Conservation (phyloP, 2,888 invertebrate species). For the Parnassius mnemosyne region DNA sequence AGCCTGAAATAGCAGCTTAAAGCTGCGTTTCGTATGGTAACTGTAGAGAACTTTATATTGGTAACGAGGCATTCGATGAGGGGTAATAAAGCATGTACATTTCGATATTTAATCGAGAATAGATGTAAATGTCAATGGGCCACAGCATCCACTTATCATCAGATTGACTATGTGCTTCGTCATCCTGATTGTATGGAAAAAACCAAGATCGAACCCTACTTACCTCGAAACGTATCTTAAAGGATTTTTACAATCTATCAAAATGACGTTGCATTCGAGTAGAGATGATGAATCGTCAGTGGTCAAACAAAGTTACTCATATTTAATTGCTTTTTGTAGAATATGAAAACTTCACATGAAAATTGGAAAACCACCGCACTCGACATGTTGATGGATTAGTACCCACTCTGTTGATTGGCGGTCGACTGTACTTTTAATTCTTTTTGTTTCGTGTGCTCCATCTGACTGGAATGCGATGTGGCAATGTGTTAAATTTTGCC, state of each 20-base stretch:
- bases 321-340: conserved; percentile 50
- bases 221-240: no score
- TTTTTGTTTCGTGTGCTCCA: conserved; percentile 27
- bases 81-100: no score
- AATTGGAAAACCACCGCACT: conserved; percentile 50
- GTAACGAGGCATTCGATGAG: no score
- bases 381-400: conserved; percentile 61
- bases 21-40: no score
- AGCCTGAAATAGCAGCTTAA: no score
- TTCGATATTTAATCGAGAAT: no score
- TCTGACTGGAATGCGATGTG: conserved; percentile 12
- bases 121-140: no score
- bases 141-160: no score
- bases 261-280: conserved; percentile 29
- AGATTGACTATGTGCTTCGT: no score
- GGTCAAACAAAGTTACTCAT: conserved; percentile 33
- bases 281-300: conserved; percentile 41
- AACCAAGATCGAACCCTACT: no score
- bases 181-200: no score
- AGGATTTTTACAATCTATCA: conserved; percentile 11
- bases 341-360: conserved; percentile 47
- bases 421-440: conserved; percentile 41
- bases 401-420: conserved; percentile 65
- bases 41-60: no score
- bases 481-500: conserved; percentile 14